Evolutionary conservation across 1,140 invertebrate genomes (phyloP).

Genomic region (Lepidostoma basale): DNA sequence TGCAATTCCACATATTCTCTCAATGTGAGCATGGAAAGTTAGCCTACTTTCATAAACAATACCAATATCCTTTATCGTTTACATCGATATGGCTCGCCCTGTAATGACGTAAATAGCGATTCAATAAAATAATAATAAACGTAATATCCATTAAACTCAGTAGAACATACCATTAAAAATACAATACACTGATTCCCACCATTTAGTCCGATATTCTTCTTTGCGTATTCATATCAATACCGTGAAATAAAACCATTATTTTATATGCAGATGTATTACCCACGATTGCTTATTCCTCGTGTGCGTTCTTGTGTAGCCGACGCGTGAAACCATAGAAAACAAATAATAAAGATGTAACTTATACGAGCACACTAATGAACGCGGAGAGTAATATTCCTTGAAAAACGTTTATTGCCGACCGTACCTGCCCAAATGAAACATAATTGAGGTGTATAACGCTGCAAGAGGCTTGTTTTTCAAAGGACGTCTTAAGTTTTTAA

Average conservation of each 20-base stretch:
- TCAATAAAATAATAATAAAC: too few species aligned
- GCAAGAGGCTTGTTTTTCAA: not conserved
- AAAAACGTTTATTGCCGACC: not conserved
- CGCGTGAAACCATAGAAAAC: constrained; percentile 33
- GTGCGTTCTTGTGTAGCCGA: not conserved
- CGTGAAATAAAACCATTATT: not conserved
- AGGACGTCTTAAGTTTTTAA: too few species aligned
- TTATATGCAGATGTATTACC: not conserved
- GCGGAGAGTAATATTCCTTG: constrained; percentile 7
- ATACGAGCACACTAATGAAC: constrained; percentile 38
- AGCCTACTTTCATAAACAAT: too few species aligned
- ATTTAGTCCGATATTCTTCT: too few species aligned
- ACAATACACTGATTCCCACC: too few species aligned
- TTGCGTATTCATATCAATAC: not conserved
- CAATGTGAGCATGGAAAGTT: too few species aligned
- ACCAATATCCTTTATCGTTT: too few species aligned
- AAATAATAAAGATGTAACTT: constrained; percentile 39
- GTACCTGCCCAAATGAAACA: constrained; percentile 23
- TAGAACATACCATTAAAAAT: not conserved
- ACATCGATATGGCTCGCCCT: too few species aligned
- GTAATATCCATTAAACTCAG: not conserved
- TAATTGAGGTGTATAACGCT: constrained; percentile 37
- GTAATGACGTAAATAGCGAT: too few species aligned
- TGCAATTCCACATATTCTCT: too few species aligned
- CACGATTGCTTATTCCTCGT: not conserved